Evolutionary conservation across 2,888 invertebrate genomes (phyloP), one percentile per base, ranked within the genome.

Genomic region (Linyphia triangularis): DNA sequence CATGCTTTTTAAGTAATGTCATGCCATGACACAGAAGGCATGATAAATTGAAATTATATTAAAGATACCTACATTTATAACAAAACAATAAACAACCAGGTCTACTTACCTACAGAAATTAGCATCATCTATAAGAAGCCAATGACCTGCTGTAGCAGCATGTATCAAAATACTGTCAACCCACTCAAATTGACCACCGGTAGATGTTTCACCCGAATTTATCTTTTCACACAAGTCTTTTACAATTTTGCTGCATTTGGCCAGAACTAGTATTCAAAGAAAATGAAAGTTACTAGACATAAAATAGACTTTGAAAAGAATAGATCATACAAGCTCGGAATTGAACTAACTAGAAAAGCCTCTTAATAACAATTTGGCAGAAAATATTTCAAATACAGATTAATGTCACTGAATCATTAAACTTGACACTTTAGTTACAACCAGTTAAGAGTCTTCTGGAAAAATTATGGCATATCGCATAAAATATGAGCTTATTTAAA

Each of bases 41-140:
- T n/a, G n/a, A n/a, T n/a, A n/a, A n/a, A n/a, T n/a, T n/a, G n/a
- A n/a, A n/a, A 16, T 43, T 43, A 16, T 43, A n/a, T n/a, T 43
- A 16, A 43, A 16, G 43, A n/a, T 43, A n/a, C 13, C 1, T 43
- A 43, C n/a, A 16, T 1, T 43, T 43, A 16, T 10, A 43, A 43
- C 43, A 16, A 16, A 43, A n/a, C 1, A 2, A 59, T 59, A 59
- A 9, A 33, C 9, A 40, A 30, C 13, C 26, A 59, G 13, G 10
- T 26, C 26, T 61, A 37, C 4, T 89, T 88, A 93, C 93, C 93
- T 97, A 92, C 98, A 98, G 81, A 98, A 95, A 93, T 99, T 99
- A 0, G 98, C 98, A 93, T 98, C 98, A 93, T 98, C 97, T 85
- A 98, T 93, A 70, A 97, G 93, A 57, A 98, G 93, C 96, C 97